phyloP scores from a whole-genome alignment of 2,113 vertebrate genomes.

The Megaceryle maxima region DNA sequence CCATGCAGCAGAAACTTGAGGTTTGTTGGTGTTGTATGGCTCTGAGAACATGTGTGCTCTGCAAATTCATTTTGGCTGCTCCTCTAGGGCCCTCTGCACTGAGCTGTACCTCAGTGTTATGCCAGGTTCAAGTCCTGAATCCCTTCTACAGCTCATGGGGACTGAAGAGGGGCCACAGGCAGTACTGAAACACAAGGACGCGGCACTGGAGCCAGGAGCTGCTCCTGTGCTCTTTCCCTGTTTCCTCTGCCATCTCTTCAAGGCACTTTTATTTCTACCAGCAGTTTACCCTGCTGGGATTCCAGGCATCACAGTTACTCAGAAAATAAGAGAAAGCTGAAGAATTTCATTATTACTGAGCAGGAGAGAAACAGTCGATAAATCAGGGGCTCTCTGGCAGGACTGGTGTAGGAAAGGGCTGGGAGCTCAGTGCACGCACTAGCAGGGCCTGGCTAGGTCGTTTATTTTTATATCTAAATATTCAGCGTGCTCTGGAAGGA shows the following conservation, averaged over 20 bases:
- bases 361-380: neutral
- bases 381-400: neutral
- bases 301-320: rapidly evolving
- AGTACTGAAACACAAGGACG: neutral
- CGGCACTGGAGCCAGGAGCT: neutral
- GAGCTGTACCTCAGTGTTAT: neutral
- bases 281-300: neutral
- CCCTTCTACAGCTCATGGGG: neutral
- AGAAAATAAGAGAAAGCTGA: neutral
- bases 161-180: neutral
- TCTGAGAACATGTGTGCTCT: neutral
- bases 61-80: constrained; percentile 21
- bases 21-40: neutral
- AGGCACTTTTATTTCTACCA: neutral
- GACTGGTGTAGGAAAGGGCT: neutral
- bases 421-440: neutral
- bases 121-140: neutral
- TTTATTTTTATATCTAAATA: neutral
- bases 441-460: neutral
- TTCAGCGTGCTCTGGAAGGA: neutral
- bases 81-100: constrained; percentile 36
- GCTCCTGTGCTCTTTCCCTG: neutral
- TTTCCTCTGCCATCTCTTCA: neutral
- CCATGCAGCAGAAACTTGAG: neutral
- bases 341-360: neutral